Percentiles rank a stretch among this genome's conserved stretches.
These are phyloP conservation scores for Peromyscus nudipes DNA, from an alignment of 2,797 vertebrate species.

Conservation along the genomic window DNA sequence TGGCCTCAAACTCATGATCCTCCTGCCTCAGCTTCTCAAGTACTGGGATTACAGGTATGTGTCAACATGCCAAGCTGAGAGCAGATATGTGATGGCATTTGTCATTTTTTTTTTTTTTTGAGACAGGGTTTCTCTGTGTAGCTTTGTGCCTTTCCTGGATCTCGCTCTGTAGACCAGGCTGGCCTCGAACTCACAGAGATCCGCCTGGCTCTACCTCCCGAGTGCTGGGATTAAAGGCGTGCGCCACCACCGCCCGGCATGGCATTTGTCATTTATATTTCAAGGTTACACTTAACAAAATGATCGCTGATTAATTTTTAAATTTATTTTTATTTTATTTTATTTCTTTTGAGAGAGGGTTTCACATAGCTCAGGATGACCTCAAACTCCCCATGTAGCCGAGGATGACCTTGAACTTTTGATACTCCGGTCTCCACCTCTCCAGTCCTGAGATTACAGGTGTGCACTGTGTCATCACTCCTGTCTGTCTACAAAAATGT, in stretches of 20 bases:
- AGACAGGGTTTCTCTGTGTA: no score
- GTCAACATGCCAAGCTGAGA: background rate
- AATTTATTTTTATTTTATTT: background rate
- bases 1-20: background rate
- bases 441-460: background rate
- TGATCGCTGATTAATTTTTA: background rate
- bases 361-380: background rate
- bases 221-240: no score
- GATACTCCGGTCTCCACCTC: accelerated
- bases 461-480: background rate
- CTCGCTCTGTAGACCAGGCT: no score
- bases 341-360: background rate
- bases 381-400: background rate
- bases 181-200: no score
- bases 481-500: background rate
- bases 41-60: background rate
- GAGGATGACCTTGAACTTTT: background rate
- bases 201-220: no score
- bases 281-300: background rate
- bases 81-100: background rate
- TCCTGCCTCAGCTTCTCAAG: background rate
- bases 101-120: background rate
- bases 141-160: no score
- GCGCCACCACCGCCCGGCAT: no score
- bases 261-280: background rate